Conservation (phyloP, 2,888 invertebrate species). For the Drosophila greeni region DNA sequence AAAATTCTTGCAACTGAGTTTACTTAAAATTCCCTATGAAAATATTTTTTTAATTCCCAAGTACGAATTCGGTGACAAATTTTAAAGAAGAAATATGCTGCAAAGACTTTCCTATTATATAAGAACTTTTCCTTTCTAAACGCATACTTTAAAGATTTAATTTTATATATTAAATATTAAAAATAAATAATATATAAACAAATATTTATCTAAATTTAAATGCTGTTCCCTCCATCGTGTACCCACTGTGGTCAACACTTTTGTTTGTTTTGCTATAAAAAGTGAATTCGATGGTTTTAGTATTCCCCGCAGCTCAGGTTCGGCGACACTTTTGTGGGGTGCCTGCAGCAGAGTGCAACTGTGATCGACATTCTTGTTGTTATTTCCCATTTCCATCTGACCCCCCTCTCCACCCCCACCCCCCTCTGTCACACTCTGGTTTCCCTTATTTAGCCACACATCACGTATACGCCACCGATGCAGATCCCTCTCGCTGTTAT, state of each 20-base stretch:
- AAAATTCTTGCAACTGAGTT: too few species aligned
- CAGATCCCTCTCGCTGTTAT: conserved; percentile 13
- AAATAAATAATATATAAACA: not conserved
- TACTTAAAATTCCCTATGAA: not conserved
- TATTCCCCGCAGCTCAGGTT: not conserved
- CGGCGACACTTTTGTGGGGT: conserved; percentile 3
- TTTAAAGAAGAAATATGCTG: not conserved
- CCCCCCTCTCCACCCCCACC: not conserved
- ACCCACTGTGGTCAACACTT: not conserved
- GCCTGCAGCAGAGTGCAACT: not conserved
- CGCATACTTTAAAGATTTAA: not conserved
- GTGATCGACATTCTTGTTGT: not conserved
- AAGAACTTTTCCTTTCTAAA: not conserved
- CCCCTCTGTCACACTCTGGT: not conserved
- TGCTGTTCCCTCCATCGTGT: too few species aligned
- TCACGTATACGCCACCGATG: conserved; percentile 34
- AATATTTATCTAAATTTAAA: not conserved
- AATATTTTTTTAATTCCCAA: too few species aligned
- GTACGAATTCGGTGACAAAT: not conserved
- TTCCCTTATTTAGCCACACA: conserved; percentile 29
- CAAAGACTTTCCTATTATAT: not conserved
- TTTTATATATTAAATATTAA: not conserved
- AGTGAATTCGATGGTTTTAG: not conserved
- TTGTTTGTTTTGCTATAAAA: not conserved
- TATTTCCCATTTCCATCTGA: not conserved